These are phyloP conservation scores for Glossophaga mutica DNA, from an alignment of 2,797 vertebrate species.

Conservation along the genomic window DNA sequence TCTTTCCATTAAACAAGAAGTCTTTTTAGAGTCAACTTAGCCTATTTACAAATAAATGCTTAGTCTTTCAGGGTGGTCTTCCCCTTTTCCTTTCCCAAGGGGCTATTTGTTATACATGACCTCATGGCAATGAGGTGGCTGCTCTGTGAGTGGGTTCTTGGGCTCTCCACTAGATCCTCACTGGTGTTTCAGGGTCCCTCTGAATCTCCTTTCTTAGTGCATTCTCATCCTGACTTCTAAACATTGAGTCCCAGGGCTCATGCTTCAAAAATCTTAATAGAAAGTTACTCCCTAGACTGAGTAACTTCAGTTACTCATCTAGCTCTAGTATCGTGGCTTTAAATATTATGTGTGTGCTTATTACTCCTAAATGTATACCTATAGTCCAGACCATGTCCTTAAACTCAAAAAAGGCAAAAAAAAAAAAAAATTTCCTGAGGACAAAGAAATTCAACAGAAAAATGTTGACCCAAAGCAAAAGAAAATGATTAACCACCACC, in stretches of 20 bases:
- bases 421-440: neutral
- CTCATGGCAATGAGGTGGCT: neutral
- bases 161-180: neutral
- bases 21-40: neutral
- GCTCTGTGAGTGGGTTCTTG: neutral
- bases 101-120: neutral
- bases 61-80: neutral
- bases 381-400: neutral
- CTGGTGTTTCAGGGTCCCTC: neutral
- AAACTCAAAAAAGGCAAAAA: neutral
- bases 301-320: neutral
- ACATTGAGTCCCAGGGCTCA: neutral
- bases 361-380: neutral
- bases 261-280: neutral
- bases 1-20: neutral
- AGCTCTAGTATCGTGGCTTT: neutral
- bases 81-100: neutral
- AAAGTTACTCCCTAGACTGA: neutral
- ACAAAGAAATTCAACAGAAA: neutral
- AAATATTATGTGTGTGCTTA: neutral
- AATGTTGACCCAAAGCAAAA: neutral
- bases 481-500: neutral
- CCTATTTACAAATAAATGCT: neutral
- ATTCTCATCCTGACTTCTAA: neutral
- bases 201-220: neutral